Percentiles rank a stretch among this genome's conserved stretches.
Evolutionary conservation across 2,113 vertebrate genomes (phyloP).

Genomic region (Oceanites oceanicus): DNA sequence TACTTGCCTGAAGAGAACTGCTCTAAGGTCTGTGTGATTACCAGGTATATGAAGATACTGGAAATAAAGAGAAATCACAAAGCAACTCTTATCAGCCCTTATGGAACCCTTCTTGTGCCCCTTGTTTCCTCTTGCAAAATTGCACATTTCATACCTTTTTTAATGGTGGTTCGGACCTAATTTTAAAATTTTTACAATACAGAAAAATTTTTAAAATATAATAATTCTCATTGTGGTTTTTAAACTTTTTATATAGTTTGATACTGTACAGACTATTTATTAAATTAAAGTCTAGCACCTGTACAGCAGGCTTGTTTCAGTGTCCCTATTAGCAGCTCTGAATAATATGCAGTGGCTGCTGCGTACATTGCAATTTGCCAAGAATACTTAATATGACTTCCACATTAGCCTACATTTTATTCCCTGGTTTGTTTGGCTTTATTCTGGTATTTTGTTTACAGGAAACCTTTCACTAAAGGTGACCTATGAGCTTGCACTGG

Average conservation of each 20-base stretch:
- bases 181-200: slow-evolving; percentile 54
- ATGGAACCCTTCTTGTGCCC: slow-evolving; percentile 23
- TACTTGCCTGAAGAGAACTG: slow-evolving; percentile 13
- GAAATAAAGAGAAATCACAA: slow-evolving; percentile 25
- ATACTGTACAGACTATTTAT: slow-evolving; percentile 65
- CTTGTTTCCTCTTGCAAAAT: slow-evolving; percentile 37
- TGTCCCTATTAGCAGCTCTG: slow-evolving; percentile 1
- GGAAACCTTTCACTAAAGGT: slow-evolving; percentile 15
- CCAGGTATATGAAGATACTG: not conserved
- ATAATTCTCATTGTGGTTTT: slow-evolving; percentile 66
- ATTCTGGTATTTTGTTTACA: slow-evolving; percentile 21
- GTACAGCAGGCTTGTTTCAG: slow-evolving; percentile 14
- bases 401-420: not conserved
- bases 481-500: slow-evolving; percentile 8
- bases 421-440: not conserved
- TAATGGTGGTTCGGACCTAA: slow-evolving; percentile 49
- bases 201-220: slow-evolving; percentile 40
- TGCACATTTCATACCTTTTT: slow-evolving; percentile 59
- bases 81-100: not conserved
- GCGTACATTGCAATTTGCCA: not conserved
- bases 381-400: not conserved
- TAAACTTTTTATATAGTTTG: slow-evolving; percentile 72
- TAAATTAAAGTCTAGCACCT: slow-evolving; percentile 26
- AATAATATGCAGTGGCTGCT: not conserved
- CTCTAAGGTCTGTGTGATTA: not conserved